Evolutionary conservation across 2,797 vertebrate species (phyloP).

Genomic region (Otus scops): DNA sequence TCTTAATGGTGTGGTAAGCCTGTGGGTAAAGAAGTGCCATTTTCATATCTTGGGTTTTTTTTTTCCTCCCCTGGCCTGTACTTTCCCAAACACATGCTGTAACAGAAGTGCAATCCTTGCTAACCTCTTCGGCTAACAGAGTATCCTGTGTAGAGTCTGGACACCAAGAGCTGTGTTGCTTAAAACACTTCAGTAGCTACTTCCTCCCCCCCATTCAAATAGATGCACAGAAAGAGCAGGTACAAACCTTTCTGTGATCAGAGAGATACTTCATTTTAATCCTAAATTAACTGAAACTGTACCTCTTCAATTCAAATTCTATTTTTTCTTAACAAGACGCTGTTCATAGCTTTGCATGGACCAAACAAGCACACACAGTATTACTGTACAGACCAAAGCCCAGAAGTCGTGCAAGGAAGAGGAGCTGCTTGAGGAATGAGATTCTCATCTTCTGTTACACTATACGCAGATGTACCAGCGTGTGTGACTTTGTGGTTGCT

Average conservation of each 20-base stretch:
- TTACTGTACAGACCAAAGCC: constrained; percentile 70
- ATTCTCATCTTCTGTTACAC: constrained; percentile 40
- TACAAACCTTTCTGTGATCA: constrained; percentile 27
- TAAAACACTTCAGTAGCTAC: neutral
- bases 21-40: constrained; percentile 60
- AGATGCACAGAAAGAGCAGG: neutral
- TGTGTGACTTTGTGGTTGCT: constrained; percentile 59
- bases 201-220: neutral
- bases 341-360: constrained; percentile 74
- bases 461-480: neutral
- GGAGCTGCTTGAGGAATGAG: constrained; percentile 64
- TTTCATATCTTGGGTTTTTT: neutral
- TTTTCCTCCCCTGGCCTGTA: neutral
- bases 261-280: neutral
- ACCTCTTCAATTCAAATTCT: constrained; percentile 34
- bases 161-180: constrained; percentile 15
- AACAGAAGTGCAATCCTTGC: constrained; percentile 16
- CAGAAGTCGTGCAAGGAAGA: constrained; percentile 56
- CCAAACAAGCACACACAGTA: constrained; percentile 68
- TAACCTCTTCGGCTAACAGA: neutral
- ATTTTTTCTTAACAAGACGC: constrained; percentile 56
- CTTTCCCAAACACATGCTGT: constrained; percentile 3
- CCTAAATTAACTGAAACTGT: neutral
- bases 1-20: constrained; percentile 50
- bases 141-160: neutral